Evolutionary conservation across 2,888 invertebrate species (phyloP).

Genomic region (Ariolimax columbianus): DNA sequence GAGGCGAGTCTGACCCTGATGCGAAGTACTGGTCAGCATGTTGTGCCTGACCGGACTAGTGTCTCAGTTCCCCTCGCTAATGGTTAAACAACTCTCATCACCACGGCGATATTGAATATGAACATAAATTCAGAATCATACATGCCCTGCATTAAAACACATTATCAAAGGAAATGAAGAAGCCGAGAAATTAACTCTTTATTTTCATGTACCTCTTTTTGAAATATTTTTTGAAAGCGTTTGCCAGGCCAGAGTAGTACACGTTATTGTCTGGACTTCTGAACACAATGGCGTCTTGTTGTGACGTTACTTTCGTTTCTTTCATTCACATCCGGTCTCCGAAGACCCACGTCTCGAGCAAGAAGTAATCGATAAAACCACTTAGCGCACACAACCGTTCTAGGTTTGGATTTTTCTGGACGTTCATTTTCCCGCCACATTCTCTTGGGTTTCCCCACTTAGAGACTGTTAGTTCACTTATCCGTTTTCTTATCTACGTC

Average conservation of each 20-base stretch:
- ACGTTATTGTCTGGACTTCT: neutral
- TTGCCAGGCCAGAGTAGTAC: neutral
- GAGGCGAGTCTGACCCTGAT: no score
- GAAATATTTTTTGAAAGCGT: no score
- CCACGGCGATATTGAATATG: no score
- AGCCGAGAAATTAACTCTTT: no score
- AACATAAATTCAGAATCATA: no score
- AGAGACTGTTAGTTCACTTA: neutral
- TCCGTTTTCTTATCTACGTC: neutral
- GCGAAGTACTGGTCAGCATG: no score
- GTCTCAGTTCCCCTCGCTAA: no score
- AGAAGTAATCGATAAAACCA: slow-evolving; percentile 47
- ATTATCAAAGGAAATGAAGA: no score
- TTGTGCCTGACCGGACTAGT: no score
- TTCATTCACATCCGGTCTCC: slow-evolving; percentile 34
- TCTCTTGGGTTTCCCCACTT: slow-evolving; percentile 2
- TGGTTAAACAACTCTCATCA: no score
- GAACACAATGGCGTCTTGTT: slow-evolving; percentile 10
- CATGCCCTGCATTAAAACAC: no score
- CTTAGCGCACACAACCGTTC: slow-evolving; percentile 37
- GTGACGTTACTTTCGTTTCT: slow-evolving; percentile 31
- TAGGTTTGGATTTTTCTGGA: neutral
- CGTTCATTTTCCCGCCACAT: slow-evolving; percentile 1
- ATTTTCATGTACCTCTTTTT: no score
- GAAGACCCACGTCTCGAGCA: slow-evolving; percentile 12